Base-by-base conservation (phyloP, 2,113 vertebrate genomes). In the Phoxinus phoxinus region DNA sequence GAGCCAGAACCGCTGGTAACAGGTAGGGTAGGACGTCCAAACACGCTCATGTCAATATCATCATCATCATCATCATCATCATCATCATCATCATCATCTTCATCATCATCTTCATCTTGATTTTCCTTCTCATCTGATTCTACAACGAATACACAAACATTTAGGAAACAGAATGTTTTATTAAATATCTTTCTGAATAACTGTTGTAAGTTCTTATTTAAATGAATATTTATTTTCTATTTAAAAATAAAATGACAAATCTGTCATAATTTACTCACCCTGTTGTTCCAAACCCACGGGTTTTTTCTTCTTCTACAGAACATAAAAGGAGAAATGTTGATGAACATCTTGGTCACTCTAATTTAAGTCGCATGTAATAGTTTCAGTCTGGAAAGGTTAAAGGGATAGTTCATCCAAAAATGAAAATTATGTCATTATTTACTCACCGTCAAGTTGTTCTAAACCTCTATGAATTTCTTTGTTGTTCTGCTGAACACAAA, bases 1-100 rank as follows among this genome's bases (percentile, higher is more conserved):
- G 21, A 44, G 12, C 37, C 44, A 56, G 7, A 53, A 4, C 19
- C 67, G n/a, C 87, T 86, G 0, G 27, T 79, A n/a, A 88, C 87
- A 17, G 81, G 44, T 56, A 84, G 32, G 15, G 41, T 27, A 2
- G 46, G 23, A 19, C 51, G 41, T 13, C 25, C 25, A 41, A 85
- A 87, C 69, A 21, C 1, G 13, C 30, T 53, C 69, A 76, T n/a
- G 51, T 48, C 46, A 17, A 27, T 48, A 23, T 1, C 21, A 4
- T 79, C 63, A 2, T 48, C 48, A 3, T 80, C 23, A 1, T 41
- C 77, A 1, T 37, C 19, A 6, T 21, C 35, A 35, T 35, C 35
- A 6, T 0, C 32, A 21, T 86, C 44, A 0, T 41, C 71, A 9
- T 80, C 37, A 1, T 41, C 25, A 6, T 35, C 44, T 15, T 53